A percentile compares a stretch with the other conserved stretches of the same genome.
Conservation (phyloP, 2,797 vertebrate species). For the Phataginus tetradactyla region DNA sequence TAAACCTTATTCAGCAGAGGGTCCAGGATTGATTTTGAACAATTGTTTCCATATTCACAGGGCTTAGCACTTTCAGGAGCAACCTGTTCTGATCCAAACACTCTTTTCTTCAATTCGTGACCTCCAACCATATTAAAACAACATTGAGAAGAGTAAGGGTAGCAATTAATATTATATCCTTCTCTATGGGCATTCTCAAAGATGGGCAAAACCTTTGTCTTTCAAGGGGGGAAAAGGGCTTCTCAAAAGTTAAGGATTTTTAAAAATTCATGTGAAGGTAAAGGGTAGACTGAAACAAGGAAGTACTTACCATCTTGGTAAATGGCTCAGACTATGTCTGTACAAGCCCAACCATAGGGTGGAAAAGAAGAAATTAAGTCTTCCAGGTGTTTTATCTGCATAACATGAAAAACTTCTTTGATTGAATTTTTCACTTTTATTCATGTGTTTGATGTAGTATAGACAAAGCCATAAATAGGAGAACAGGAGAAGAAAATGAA, state of each 20-base stretch:
- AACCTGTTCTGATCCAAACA: not conserved
- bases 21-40: not conserved
- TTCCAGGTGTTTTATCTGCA: slow-evolving; percentile 49
- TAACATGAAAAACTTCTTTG: slow-evolving; percentile 48
- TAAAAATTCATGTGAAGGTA: not conserved
- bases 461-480: slow-evolving; percentile 35
- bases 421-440: slow-evolving; percentile 32
- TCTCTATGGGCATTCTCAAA: not conserved
- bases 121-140: not conserved
- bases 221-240: not conserved
- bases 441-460: slow-evolving; percentile 45
- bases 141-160: not conserved
- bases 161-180: not conserved
- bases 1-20: not conserved
- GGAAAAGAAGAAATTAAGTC: slow-evolving; percentile 29
- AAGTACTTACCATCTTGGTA: not conserved
- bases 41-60: not conserved
- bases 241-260: slow-evolving; percentile 59
- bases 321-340: not conserved
- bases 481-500: slow-evolving; percentile 59
- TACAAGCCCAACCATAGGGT: not conserved
- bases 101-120: not conserved
- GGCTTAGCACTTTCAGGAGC: not conserved
- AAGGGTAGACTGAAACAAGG: slow-evolving; percentile 30
- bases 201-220: not conserved